Base-by-base conservation (phyloP, 2,113 vertebrate genomes). In the Catharus minimus region DNA sequence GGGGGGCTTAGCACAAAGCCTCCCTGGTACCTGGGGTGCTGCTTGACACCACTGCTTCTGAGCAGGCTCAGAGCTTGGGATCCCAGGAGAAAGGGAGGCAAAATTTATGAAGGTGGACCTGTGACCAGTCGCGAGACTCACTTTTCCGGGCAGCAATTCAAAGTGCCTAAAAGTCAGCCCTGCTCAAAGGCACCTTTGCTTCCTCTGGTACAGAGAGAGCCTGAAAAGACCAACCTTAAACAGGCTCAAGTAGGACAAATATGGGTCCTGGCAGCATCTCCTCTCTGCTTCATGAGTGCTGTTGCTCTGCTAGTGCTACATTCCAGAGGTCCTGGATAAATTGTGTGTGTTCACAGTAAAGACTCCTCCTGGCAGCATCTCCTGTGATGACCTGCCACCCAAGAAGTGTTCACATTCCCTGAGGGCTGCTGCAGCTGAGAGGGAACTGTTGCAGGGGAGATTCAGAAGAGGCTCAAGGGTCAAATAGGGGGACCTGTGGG, bases 71-170 rank as follows among this genome's bases (percentile, higher is more conserved):
- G 66, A 92, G 41, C 43, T 47, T 74, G 33, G 27, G 30, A 52
- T 49, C 27, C 30, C 16, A 39, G 50, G 18, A 64, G 50, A 80
- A 74, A 43, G 16, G 7, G 13, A 82, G 23, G 14, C 0, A 0
- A 60, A 32, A 33, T 60, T 28, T 23, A 9, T 26, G 24, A 62
- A 1, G 2, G 23, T 55, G 24, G n/a, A 64, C 30, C 47, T 33
- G 5, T 60, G 74, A 60, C 10, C 30, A 26, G n/a, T 41, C 1
- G 0, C 0, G 0, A 61, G 50, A 46, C 32, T 60, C 61, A 22
- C 17, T 56, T 39, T n/a, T 74, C 24, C 28, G 36, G 36, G 36
- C 27, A n/a, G 27, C 28, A 55, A 9, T 66, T 76, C 41, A 17
- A 49, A 64, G 44, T 39, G 53, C 17, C 13, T 65, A 9, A 18